Base-by-base conservation (phyloP, 2,113 vertebrate genomes). In the Triplophysa siluroides region DNA sequence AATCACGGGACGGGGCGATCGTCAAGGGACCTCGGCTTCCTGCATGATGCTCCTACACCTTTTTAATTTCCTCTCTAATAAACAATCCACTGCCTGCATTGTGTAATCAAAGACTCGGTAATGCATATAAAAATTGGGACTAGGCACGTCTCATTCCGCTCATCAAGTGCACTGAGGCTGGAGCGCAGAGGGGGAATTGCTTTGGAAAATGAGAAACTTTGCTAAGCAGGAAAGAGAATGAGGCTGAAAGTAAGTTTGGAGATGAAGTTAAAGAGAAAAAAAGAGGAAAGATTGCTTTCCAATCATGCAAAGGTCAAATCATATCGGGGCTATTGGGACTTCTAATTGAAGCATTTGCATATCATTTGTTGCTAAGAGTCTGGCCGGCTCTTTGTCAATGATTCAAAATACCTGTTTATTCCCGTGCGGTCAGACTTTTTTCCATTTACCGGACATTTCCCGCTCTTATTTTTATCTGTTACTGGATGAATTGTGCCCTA, bases 271-370 rank as follows among this genome's bases (percentile, higher is more conserved):
- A 38, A 29, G 19, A 64, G 12, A 33, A 19, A 64, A 74, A 65
- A 8, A 52, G 24, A 65, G 54, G 72, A 77, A 60, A 72, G 84
- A 83, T 65, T 62, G 72, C 66, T 83, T 83, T 82, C 85, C 88
- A 88, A 89, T 92, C 87, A 86, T 85, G 68, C 79, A 87, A 85
- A 86, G 86, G 89, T 91, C 89, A 90, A 80, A 81, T 78, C 78
- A 68, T 79, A 82, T 86, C 85, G 83, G 50, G 79, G 74, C 78
- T 79, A 47, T 64, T 65, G 69, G 60, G 54, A 65, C 69, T 78
- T 84, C 78, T 92, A 92, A 91, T 90, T 89, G 83, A 86, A 73
- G 41, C 67, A 90, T 92, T 91, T 90, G 88, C 88, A 87, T 87
- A 69, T 54, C 26, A 78, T 87, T 82, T 86, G 81, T 83, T 78